Evolutionary conservation across 2,888 invertebrate genomes (phyloP), one percentile per base, ranked within the genome.

Genomic region (Ophioninae sp.): DNA sequence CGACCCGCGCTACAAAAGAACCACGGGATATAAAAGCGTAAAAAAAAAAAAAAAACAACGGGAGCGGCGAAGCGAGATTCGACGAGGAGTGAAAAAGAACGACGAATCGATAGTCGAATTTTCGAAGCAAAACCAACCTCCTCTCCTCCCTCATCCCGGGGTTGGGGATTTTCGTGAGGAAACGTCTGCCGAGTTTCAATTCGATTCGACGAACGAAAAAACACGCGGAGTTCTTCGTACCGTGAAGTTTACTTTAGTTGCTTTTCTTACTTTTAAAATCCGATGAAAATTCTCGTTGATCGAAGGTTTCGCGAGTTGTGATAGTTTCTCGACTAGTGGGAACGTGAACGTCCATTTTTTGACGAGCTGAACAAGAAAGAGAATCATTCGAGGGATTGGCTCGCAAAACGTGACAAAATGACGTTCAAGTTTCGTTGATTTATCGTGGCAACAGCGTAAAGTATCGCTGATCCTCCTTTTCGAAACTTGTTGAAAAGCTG

Each of bases 361-460:
- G 39, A 7, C 20, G 39, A 37, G 17, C 21, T 8, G 23, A 3
- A 65, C 7, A 44, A 23, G 56, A 13, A n/a, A 20, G 50, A 73
- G 17, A 8, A 50, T 59, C 30, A 74, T 10, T 64, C n/a, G 1
- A 67, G 23, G 56, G 17, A 44, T 65, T 7, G 57, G 65, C 37
- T 61, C 41, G 73, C 59, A 59, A 59, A 76, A 21, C 61, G n/a
- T 62, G 64, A 77, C 67, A 87, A 85, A 85, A 89, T 89, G 89
- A 89, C 88, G 86, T 87, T 89, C 85, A 87, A 88, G 87, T 87
- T 89, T 64, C 87, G 89, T 72, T 89, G 86, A 89, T 17, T 6
- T 13, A 77, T 83, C 72, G 69, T 44, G 57, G 74, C 37, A 50
- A 0, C 50, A 30, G 50, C 3, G 50, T 13, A 13, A 50, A 17